A percentile compares a stretch with the other conserved stretches of the same genome.
phyloP scores from a whole-genome alignment of 1,140 invertebrate species.

The Drosophila virilis region DNA sequence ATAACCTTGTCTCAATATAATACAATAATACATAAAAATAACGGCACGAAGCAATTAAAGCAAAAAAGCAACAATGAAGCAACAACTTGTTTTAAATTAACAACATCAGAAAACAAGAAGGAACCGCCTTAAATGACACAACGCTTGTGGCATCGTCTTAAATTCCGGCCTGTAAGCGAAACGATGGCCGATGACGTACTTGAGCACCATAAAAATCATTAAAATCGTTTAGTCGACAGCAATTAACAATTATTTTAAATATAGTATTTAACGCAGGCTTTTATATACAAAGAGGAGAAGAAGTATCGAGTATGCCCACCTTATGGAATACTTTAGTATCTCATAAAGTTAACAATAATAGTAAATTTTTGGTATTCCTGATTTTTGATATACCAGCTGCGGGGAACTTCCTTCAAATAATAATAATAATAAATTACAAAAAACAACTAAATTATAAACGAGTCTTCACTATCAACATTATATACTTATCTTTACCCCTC shows the following conservation, averaged over 20 bases:
- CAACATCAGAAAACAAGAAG: slow-evolving; percentile 35
- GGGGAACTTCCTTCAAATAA: background rate
- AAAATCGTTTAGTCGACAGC: slow-evolving; percentile 23
- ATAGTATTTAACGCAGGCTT: slow-evolving; percentile 6
- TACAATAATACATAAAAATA: slow-evolving; percentile 56
- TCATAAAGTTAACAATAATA: background rate
- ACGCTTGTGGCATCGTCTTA: slow-evolving; percentile 2
- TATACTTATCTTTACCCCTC: no score
- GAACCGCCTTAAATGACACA: slow-evolving; percentile 29
- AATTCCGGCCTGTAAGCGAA: slow-evolving; percentile 24
- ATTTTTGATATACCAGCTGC: background rate
- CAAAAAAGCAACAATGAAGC: slow-evolving; percentile 55
- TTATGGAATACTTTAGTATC: background rate
- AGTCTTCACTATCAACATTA: background rate
- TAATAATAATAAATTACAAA: no score
- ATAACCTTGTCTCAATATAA: slow-evolving; percentile 69
- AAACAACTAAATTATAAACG: no score
- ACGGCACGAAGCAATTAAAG: slow-evolving; percentile 73
- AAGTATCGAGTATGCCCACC: background rate
- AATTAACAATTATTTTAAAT: slow-evolving; percentile 27
- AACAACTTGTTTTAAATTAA: slow-evolving; percentile 76
- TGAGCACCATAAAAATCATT: slow-evolving; percentile 25
- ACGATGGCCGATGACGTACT: slow-evolving; percentile 20
- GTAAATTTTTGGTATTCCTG: background rate
- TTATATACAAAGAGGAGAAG: slow-evolving; percentile 2